Base-by-base conservation (phyloP, 2,113 vertebrate species). In the Tetraodon nigroviridis region DNA sequence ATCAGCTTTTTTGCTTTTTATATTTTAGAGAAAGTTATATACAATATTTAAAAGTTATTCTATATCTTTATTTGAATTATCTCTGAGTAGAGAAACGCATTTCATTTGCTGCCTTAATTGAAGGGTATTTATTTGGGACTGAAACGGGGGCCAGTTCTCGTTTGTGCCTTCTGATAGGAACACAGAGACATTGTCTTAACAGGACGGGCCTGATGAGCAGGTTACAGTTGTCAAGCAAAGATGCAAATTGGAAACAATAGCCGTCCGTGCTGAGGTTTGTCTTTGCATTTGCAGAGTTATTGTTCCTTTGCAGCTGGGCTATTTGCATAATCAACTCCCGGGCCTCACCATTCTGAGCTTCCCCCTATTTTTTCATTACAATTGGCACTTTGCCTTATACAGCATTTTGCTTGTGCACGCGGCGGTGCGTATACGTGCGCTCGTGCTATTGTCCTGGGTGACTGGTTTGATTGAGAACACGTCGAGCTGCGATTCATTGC, bases 301-400 rank as follows among this genome's bases (percentile, higher is more conserved):
- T 88, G 80, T 86, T 80, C 65, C 61, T 81, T 82, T 79, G 80
- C 85, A 83, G 80, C 85, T 84, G 87, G 73, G 80, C 58, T 72
- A 84, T 87, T 88, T 87, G 82, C 87, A 88, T 88, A 86, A 86
- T 86, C 74, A 83, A 80, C 76, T 81, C 79, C 67, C 64, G 65
- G 81, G 71, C 75, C 72, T 66, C 58, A 60, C 76, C 41, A 84
- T 86, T 86, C 81, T 88, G 69, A 73, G 60, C 66, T 65, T 69
- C 64, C 55, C 62, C 47, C 60, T 77, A 73, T 80, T 19, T 19
- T 19, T 11, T 19, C 67, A 64, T 66, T 76, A 59, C 66, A 60
- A 37, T 84, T 86, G 80, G 79, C 80, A 71, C 67, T 21, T 66
- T 84, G 79, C 80, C 83, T 73, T 69, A 51, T 64, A 56, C 51